These are phyloP conservation scores for Falco naumanni DNA, from an alignment of 2,797 vertebrate genomes.

Conservation along the genomic window DNA sequence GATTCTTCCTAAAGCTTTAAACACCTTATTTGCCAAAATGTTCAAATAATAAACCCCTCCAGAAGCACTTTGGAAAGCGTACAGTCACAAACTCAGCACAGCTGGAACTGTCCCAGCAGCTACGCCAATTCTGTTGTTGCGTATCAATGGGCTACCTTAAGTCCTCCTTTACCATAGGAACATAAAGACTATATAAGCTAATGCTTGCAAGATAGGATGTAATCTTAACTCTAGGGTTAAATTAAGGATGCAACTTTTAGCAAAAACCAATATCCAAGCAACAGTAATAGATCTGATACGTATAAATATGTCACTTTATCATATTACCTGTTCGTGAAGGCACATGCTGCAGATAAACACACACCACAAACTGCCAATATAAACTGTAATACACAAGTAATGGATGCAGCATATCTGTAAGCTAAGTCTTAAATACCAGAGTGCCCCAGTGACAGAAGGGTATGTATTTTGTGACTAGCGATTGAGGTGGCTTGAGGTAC, in stretches of 20 bases:
- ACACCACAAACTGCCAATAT: not conserved
- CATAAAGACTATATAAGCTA: not conserved
- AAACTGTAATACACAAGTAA: not conserved
- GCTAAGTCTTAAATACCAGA: not conserved
- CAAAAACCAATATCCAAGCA: not conserved
- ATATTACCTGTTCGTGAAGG: accelerated
- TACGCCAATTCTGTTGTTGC: not conserved
- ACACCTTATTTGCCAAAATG: not conserved
- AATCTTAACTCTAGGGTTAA: not conserved
- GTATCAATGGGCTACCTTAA: not conserved
- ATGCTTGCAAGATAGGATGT: not conserved
- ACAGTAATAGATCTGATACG: not conserved
- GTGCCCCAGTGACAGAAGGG: not conserved
- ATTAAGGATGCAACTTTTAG: not conserved
- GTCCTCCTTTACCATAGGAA: not conserved
- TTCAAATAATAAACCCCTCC: not conserved
- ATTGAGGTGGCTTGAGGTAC: not conserved
- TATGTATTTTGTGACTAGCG: not conserved
- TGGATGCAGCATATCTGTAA: accelerated
- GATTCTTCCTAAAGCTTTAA: not conserved
- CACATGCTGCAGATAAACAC: not conserved
- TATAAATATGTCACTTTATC: not conserved
- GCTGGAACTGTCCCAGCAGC: not conserved
- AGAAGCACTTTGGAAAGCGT: not conserved
- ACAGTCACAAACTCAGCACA: not conserved